Base-by-base conservation (phyloP, 2,888 invertebrate species). In the Cyclophora punctaria region DNA sequence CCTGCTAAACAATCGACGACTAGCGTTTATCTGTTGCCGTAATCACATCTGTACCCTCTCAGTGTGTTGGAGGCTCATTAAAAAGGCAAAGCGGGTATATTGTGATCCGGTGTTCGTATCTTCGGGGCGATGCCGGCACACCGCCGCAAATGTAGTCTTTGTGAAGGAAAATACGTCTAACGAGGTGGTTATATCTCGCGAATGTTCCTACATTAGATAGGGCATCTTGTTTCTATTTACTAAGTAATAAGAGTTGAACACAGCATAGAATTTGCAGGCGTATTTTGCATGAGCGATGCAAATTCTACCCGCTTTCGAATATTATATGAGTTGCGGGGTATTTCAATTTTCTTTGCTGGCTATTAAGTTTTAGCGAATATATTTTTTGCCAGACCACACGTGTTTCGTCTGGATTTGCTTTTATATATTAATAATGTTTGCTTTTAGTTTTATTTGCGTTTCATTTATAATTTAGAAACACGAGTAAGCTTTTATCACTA, bases 51-150 rank as follows among this genome's bases (percentile, higher is more conserved):
- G 37, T 37, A 37, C 37, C 37, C 37, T 69, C 63, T 55, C 57
- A 57, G 44, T 49, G 48, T 57, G 59, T 58, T 71, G 68, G 65
- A 68, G 69, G 63, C 62, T 74, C 71, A 73, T 76, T 75, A 73
- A 70, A 75, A 75, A 67, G 65, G 66, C 64, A 71, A 71, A 71
- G 58, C 59, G 37, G 60, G 67, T 62, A 66, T 65, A 70, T 66
- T 63, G 69, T 63, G 64, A 71, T 75, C 73, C 70, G 59, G 57
- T 69, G 33, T 44, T 33, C 34, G 66, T 69, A 66, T 64, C 66
- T 60, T 66, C 58, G 56, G 56, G 56, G 62, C 51, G 55, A 56
- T 53, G 68, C 51, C 51, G 56, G 56, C 57, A 60, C 37, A 37
- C 20, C 37, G 37, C 37, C 37, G 62, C 54, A 58, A 69, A 62